Evolutionary conservation across 2,888 invertebrate species (phyloP), one percentile per base, ranked within the genome.

Genomic region (Noctua comes): DNA sequence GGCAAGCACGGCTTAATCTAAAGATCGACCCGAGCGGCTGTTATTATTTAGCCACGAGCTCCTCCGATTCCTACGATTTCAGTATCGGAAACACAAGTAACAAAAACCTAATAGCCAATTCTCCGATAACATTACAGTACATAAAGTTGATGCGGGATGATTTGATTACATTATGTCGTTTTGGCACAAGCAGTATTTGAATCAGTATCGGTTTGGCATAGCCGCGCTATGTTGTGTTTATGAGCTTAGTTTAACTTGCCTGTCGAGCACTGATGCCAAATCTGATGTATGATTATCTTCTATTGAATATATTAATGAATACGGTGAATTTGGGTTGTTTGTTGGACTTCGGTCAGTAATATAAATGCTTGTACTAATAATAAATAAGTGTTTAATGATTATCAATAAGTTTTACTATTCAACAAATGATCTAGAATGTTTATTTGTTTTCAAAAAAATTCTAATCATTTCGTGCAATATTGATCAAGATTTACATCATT

Each of bases 161-260:
- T 79, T 65, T 71, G 79, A 83, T 78, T 71, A n/a, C 48, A 64
- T 73, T 65, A 77, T 72, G 62, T 77, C 64, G 72, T 75, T 82
- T 79, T 87, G 85, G 85, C 85, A 70, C 73, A n/a, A 65, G 18
- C 68, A 27, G 40, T 40, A 85, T 76, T 77, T 64, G 75, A 76
- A 73, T 77, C 77, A 51, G 57, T 51, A 73, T 85, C 74, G 82
- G 86, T 82, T 88, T 85, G 86, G 85, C 85, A 80, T 69, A 73
- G 72, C 64, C 84, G 64, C 74, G 43, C 40, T 62, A 65, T 79
- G 70, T 85, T 80, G 73, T 76, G 76, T 84, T 79, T 77, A 81
- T 70, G 73, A 68, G 68, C 76, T 69, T 77, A 77, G 75, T 77
- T 75, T 77, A 76, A 68, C 73, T 73, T 43, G 74, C 66, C 48